Evolutionary conservation across 2,797 vertebrate genomes (phyloP), one percentile per base, ranked within the genome.

Genomic region (Schizothorax lantsangensis): DNA sequence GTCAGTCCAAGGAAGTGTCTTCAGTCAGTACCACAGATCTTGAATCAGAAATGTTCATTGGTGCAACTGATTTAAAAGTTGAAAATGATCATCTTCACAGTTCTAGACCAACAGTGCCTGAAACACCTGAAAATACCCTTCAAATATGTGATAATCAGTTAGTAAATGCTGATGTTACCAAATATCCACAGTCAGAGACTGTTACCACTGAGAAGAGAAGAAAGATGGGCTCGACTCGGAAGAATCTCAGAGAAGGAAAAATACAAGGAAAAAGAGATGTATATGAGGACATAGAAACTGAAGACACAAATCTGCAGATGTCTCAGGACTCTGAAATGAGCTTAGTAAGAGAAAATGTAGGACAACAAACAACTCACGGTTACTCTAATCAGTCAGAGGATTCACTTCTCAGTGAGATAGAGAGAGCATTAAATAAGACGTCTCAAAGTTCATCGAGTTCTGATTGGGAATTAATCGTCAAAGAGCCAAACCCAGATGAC

Each of bases 171-270:
- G 40, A 81, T 81, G 74, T 69, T 64, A 54, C 40, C 62, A 78
- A 69, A 84, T 21, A 78, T 36, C 54, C 33, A 38, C 43, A 68
- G n/a, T 15, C 75, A 62, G 68, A 79, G 52, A 36, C 15, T 23
- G 5, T 80, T 38, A 43, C 3, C 30, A 30, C 38, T 49, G 79
- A 81, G 64, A 84, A 84, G 83, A 93, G 62, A 77, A 93, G 90
- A 83, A 94, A 94, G 85, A 90, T 95, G 86, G 93, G 92, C 23
- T 89, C 87, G 3, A 83, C 86, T 73, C 87, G 54, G n/a, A 81
- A 68, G 73, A 83, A 73, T 36, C 17, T 79, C 7, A 74, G 57
- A 78, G 38, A 40, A 80, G 71, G 83, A n/a, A 21, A 62, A 38
- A 75, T 54, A 45, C 49, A 79, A 3, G 38, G 38, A 15, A 64